Percentiles rank a stretch among this genome's conserved stretches.
Evolutionary conservation across 2,113 vertebrate genomes (phyloP).

Genomic region (Limnothrissa miodon): DNA sequence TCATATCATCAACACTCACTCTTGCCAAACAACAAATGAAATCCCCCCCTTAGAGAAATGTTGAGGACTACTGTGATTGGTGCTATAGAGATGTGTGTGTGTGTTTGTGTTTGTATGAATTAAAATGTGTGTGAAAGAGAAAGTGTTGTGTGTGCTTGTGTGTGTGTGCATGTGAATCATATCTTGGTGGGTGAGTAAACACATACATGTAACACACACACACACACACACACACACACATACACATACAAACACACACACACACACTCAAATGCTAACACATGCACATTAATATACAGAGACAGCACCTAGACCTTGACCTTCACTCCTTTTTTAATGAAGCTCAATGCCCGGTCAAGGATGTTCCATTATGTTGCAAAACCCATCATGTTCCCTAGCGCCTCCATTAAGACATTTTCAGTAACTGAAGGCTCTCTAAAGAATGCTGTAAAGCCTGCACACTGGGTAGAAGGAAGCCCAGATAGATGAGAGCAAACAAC

Average conservation of each 20-base stretch:
- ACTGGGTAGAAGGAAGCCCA: neutral
- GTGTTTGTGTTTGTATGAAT: no score
- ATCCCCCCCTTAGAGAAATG: neutral
- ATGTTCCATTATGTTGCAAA: constrained; percentile 22
- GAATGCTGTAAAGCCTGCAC: neutral
- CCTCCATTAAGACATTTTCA: constrained; percentile 18
- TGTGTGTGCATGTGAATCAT: neutral
- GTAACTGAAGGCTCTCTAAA: neutral
- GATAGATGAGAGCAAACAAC: neutral
- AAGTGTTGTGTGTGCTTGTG: constrained; percentile 3
- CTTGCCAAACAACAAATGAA: neutral
- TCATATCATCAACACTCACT: neutral
- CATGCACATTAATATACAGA: neutral
- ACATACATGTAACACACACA: neutral
- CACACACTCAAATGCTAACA: no score
- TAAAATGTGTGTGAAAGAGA: neutral
- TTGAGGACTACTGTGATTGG: neutral
- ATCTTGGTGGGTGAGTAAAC: neutral
- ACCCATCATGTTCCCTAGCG: constrained; percentile 36
- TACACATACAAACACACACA: neutral
- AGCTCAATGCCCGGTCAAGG: constrained; percentile 4
- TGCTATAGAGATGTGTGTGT: no score
- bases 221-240: neutral
- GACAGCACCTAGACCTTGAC: constrained; percentile 7
- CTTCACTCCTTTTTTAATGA: constrained; percentile 18